phyloP scores from a whole-genome alignment of 2,888 invertebrate genomes.

The Cacoxenus indagator region DNA sequence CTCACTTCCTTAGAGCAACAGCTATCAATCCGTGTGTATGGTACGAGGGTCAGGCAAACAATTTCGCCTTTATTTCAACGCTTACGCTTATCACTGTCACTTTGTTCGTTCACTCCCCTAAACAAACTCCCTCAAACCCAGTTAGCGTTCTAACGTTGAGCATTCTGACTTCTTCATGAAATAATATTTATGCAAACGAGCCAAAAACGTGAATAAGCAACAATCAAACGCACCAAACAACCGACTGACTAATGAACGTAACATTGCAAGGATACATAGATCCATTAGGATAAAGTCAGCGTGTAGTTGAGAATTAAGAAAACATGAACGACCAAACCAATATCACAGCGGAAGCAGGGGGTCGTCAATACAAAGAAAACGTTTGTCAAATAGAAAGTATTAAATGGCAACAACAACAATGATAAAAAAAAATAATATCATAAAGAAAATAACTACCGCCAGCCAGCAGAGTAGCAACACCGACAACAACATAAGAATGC shows the following conservation, averaged over 20 bases:
- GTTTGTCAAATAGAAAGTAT: slow-evolving; percentile 18
- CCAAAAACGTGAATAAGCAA: neutral
- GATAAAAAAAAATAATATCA: slow-evolving; percentile 22
- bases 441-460: slow-evolving; percentile 4
- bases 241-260: neutral
- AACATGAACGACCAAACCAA: neutral
- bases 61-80: neutral
- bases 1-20: neutral
- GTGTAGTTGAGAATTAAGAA: neutral
- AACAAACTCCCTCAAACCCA: neutral
- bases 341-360: neutral
- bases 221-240: neutral
- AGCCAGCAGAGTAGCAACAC: slow-evolving; percentile 23
- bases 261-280: neutral
- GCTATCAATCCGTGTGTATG: neutral
- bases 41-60: neutral
- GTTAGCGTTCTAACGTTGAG: neutral
- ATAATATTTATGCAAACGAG: slow-evolving; percentile 12
- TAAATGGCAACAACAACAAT: slow-evolving; percentile 20
- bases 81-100: neutral
- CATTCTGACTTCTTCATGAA: neutral
- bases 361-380: neutral
- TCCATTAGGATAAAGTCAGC: neutral
- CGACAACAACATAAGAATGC: slow-evolving; percentile 27
- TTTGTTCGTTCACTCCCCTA: neutral